Base-by-base conservation (phyloP, 1,140 invertebrate genomes). In the Belonocnema kinseyi region DNA sequence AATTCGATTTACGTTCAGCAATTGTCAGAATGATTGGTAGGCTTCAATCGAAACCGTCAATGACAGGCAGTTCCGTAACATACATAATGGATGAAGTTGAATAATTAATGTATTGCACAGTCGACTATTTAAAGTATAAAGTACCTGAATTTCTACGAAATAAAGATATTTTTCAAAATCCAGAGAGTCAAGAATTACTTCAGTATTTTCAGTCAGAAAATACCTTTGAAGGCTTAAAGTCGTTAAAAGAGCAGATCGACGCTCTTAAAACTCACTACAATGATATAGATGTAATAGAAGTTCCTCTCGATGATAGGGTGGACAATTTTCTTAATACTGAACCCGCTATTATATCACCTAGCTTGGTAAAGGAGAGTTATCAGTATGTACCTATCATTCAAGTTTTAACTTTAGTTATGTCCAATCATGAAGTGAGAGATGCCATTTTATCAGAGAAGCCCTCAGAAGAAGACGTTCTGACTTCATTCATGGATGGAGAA, bases 361-460 rank as follows among this genome's bases (percentile, higher is more conserved):
- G 3, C 1, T 21, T 58, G 12, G 56, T 58, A 17, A 58, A 58
- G 13, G 56, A 58, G 12, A 58, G 16, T 16, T 58, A 17, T 21
- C 56, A 58, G 17, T 58, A 58, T 58, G 10, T 58, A 4, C 56
- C 56, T 54, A 3, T 58, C 8, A 58, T 58, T 58, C 10, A 58
- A 58, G 56, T 58, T 58, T 58, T 21, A 19, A 58, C 56, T 21
- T 58, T 58, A 58, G 13, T 58, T 11, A 58, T 58, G 56, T 58
- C 56, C 3, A 58, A 58, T 58, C 56, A 19, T 58, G 56, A 16
- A 58, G 21, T 58, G 10, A 1, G 19, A 58, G 17, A 19, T 58
- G 17, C 56, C 3, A n/a, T 54, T 58, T 58, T 58, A 26, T 17
- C 56, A 11, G 56, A 58, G 3, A 26, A 3, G 3, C 21, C 21